Evolutionary conservation across 2,113 vertebrate species (phyloP).

Genomic region (Manacus vitellinus): DNA sequence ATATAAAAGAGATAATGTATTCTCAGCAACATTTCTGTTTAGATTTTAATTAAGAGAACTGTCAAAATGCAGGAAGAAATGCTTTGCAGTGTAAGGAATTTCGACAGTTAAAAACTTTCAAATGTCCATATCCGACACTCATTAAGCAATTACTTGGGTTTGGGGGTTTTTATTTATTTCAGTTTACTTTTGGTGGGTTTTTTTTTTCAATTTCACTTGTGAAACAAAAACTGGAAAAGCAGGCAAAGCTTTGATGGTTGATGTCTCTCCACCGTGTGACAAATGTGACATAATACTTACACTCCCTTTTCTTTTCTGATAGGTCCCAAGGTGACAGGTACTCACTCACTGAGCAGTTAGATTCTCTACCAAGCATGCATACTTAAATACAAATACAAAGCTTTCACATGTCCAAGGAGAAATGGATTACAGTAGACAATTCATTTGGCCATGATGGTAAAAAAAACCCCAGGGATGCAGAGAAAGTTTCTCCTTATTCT

Average conservation of each 20-base stretch:
- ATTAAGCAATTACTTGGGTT: not conserved
- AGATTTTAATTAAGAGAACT: not conserved
- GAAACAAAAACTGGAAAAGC: not conserved
- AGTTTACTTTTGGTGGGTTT: accelerated
- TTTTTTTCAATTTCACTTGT: not conserved
- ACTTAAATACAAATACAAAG: not conserved
- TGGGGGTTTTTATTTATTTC: not conserved
- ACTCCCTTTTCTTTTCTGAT: not conserved
- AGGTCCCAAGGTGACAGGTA: not conserved
- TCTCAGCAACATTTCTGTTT: conserved; percentile 3
- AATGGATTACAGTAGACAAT: not conserved
- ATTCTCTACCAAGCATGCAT: not conserved
- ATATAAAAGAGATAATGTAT: not conserved
- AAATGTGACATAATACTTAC: not conserved
- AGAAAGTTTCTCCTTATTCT: not conserved
- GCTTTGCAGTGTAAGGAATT: not conserved
- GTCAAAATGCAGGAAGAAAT: not conserved
- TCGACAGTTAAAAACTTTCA: not conserved
- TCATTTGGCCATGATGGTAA: not conserved
- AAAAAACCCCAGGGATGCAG: not conserved
- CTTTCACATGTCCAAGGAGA: not conserved
- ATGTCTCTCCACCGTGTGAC: not conserved
- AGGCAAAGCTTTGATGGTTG: not conserved
- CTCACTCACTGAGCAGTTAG: not conserved
- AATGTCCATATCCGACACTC: not conserved